Conservation (phyloP, 2,113 vertebrate species). For the Phycodurus eques region DNA sequence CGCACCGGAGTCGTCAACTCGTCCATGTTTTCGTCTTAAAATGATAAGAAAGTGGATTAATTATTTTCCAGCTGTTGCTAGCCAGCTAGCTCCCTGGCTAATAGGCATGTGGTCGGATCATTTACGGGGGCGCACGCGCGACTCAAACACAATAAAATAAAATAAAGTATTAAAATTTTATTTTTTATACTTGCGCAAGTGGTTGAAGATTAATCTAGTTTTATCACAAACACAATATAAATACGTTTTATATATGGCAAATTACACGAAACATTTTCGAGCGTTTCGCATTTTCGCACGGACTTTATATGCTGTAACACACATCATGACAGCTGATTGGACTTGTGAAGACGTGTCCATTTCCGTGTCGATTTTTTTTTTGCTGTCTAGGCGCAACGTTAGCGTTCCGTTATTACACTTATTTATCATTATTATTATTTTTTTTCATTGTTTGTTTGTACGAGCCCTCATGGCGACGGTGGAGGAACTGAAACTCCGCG, state of each 20-base stretch:
- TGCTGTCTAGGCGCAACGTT: background rate
- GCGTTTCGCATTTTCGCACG: slow-evolving; percentile 39
- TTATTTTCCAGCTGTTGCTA: background rate
- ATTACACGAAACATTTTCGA: background rate
- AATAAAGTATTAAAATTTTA: background rate
- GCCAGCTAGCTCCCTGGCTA: background rate
- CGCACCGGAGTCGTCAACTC: slow-evolving; percentile 69
- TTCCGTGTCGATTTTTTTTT: background rate
- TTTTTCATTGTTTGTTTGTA: background rate
- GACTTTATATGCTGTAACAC: slow-evolving; percentile 44
- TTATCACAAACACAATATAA: background rate
- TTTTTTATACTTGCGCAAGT: background rate
- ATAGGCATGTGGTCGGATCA: slow-evolving; percentile 11
- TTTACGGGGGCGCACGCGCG: slow-evolving; percentile 1
- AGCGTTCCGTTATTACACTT: background rate
- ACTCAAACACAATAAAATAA: background rate
- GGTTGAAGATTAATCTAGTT: background rate
- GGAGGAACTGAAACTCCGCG: slow-evolving; percentile 78
- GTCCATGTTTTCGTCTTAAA: slow-evolving; percentile 50
- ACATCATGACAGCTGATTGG: slow-evolving; percentile 44
- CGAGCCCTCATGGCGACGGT: slow-evolving; percentile 65
- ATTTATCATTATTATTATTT: fast-evolving
- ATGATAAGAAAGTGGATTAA: slow-evolving; percentile 12
- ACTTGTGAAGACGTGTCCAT: slow-evolving; percentile 69
- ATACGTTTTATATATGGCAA: background rate